These are phyloP conservation scores for Erebia aethiops DNA, from an alignment of 2,888 invertebrate species.

Conservation along the genomic window DNA sequence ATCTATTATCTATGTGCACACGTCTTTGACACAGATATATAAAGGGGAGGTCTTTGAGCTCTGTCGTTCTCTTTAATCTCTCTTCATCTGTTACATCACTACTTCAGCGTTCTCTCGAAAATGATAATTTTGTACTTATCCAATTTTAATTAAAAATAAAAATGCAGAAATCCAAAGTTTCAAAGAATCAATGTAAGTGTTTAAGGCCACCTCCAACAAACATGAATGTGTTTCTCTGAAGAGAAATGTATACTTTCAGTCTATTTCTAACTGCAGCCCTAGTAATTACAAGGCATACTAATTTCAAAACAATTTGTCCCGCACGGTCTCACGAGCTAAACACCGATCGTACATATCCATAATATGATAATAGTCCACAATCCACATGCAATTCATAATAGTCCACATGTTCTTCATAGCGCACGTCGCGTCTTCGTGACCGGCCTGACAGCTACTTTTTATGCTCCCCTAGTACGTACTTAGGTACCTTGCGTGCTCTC, in stretches of 20 bases:
- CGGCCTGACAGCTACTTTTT: slow-evolving; percentile 80
- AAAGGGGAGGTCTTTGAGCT: no score
- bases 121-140: no score
- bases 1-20: no score
- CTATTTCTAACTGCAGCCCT: not conserved
- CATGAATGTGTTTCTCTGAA: no score
- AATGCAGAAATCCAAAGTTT: no score
- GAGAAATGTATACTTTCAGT: not conserved
- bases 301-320: slow-evolving; percentile 26
- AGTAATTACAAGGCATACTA: slow-evolving; percentile 16
- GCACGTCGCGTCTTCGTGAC: slow-evolving; percentile 81
- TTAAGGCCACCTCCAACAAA: no score
- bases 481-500: slow-evolving; percentile 63
- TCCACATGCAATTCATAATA: slow-evolving; percentile 23
- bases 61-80: no score
- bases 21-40: no score
- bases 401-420: slow-evolving; percentile 55
- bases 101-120: no score
- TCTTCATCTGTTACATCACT: no score
- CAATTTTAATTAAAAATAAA: no score
- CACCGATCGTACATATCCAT: slow-evolving; percentile 14
- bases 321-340: slow-evolving; percentile 26
- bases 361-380: slow-evolving; percentile 19
- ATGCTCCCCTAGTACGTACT: slow-evolving; percentile 55
- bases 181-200: no score